Base-by-base conservation (phyloP, 2,888 invertebrate species). In the Hesperia comma region DNA sequence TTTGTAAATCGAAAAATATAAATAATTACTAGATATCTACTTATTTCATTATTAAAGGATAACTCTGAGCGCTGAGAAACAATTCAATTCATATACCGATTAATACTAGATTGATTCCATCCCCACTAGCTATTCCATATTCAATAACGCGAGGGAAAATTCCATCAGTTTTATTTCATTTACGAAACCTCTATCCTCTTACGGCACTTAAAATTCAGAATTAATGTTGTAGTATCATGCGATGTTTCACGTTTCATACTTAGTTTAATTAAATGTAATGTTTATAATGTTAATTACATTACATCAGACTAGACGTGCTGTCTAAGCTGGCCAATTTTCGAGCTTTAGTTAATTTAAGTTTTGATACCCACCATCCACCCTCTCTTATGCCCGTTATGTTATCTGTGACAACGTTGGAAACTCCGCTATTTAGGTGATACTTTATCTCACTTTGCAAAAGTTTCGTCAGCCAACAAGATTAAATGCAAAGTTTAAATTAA, bases 401-500 rank as follows among this genome's bases (percentile, higher is more conserved):
- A 85, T 84, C 84, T 83, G 76, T 81, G 77, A 80, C 84, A 83
- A 84, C 77, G 80, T 78, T 77, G 77, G 78, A 77, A 82, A 80
- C 79, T 86, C 80, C 80, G 81, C 82, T 85, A 79, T 84, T 87
- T 86, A 84, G 89, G 84, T 83, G 82, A 85, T 87, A 86, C 86
- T 90, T 89, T 86, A 90, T 87, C 87, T 86, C 81, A 86, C 80
- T 87, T 86, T 81, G 80, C 79, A 73, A 83, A 89, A 90, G 82
- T 90, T 90, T 83, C 82, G 79, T 83, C 81, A 83, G 84, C 85
- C 85, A 87, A 89, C 86, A 84, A 88, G 88, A 90, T 90, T 90
- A 88, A 89, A 88, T 85, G 84, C 78, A 87, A 90, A 90, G 90
- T 90, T 90, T 90, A 89, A 90, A 90, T 90, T 87, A 90, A 90